Base-by-base conservation (phyloP, 2,113 vertebrate genomes). In the Apistogramma diplotaenia region DNA sequence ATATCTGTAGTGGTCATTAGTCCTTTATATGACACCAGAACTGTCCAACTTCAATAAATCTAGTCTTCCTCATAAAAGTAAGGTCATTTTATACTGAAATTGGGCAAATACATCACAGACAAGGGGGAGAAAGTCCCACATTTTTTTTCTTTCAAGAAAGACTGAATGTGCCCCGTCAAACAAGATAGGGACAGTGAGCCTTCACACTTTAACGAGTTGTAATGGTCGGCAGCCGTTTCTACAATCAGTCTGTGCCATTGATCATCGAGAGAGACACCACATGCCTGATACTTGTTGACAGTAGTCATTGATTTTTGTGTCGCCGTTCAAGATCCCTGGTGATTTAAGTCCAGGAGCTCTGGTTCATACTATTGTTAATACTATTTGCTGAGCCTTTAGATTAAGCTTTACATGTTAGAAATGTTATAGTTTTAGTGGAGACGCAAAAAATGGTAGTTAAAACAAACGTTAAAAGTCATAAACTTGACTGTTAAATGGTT, bases 181-280 rank as follows among this genome's bases (percentile, higher is more conserved):
- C 46, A 40, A 70, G 62, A 70, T 29, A 19, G 62, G 62, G 49
- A 70, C 23, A 49, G 40, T 12, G 62, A 70, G 62, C 23, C 19
- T 49, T 29, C 40, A 67, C 3, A 10, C 23, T 49, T 29, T n/a
- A 49, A 70, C 49, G 16, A 49, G 11, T 71, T 71, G 21, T 37
- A 77, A 74, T 58, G 29, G 72, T 37, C 29, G 19, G 23, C 59
- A 78, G 74, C 71, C 43, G 25, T 71, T 78, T 72, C 25, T 21
- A 27, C 49, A 60, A 37, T 87, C 55, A 65, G 74, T 84, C 18
- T 27, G 31, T 76, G 33, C 1, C 85, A 85, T 59, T 76, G 70
- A 86, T 67, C 55, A 73, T 60, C 3, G 16, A 75, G 65, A 82
- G 74, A 70, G 21, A 51, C 60, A 51, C 57, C 46, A 25, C 80